phyloP scores from a whole-genome alignment of 2,888 invertebrate genomes.

The Meteorus colon region DNA sequence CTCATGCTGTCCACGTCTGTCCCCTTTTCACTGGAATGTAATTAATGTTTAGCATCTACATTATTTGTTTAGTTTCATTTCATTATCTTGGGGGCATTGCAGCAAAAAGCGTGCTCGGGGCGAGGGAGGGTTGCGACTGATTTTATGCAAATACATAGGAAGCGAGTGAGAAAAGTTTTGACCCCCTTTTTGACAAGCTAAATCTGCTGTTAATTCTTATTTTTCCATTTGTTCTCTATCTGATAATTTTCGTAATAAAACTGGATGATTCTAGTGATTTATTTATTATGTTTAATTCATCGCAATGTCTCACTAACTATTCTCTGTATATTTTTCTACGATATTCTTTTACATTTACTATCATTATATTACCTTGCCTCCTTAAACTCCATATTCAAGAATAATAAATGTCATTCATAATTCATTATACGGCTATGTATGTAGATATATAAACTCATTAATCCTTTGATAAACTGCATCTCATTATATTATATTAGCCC shows the following conservation, averaged over 20 bases:
- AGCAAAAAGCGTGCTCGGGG: constrained; percentile 34
- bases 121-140: constrained; percentile 56
- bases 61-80: constrained; percentile 72
- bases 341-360: constrained; percentile 51
- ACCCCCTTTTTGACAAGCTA: constrained; percentile 23
- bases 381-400: constrained; percentile 55
- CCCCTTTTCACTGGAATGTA: constrained; percentile 58
- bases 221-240: constrained; percentile 16
- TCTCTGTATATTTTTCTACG: constrained; percentile 47
- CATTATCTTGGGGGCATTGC: constrained; percentile 66
- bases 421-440: constrained; percentile 58
- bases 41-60: constrained; percentile 71
- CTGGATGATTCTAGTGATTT: too few species aligned
- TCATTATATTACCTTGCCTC: constrained; percentile 40
- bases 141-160: constrained; percentile 69
- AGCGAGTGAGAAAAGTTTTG: constrained; percentile 61
- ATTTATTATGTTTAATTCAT: constrained; percentile 30
- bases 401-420: constrained; percentile 68
- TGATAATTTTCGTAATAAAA: too few species aligned
- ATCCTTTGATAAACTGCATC: constrained; percentile 67
- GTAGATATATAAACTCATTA: constrained; percentile 59
- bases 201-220: neutral
- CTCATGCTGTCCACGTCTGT: constrained; percentile 15
- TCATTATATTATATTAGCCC: constrained; percentile 62
- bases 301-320: constrained; percentile 29